phyloP scores from a whole-genome alignment of 2,888 invertebrate genomes.

The Tachina lurida region DNA sequence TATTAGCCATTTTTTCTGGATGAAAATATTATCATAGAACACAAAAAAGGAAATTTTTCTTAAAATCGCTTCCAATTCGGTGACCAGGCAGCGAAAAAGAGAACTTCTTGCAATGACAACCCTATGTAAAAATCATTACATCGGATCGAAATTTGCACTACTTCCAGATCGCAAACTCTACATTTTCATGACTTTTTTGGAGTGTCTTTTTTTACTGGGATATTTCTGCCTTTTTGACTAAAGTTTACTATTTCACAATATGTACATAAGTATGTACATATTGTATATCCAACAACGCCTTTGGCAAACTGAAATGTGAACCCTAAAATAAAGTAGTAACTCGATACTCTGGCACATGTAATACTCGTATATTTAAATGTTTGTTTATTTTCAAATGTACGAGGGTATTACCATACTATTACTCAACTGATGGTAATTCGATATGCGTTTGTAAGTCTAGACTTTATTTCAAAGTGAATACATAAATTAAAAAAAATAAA shows the following conservation, averaged over 20 bases:
- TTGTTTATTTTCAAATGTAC: slow-evolving; percentile 37
- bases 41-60: too few species aligned
- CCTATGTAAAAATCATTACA: too few species aligned
- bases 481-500: slow-evolving; percentile 41
- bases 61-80: too few species aligned
- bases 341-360: slow-evolving; percentile 38
- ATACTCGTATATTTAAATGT: not conserved
- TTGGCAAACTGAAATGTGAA: slow-evolving; percentile 62
- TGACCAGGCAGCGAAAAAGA: too few species aligned
- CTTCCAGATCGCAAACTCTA: too few species aligned
- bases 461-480: slow-evolving; percentile 76
- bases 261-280: too few species aligned
- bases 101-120: too few species aligned
- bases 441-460: slow-evolving; percentile 78
- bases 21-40: too few species aligned
- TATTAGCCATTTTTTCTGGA: too few species aligned
- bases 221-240: slow-evolving; percentile 16
- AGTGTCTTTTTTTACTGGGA: too few species aligned
- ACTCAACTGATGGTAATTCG: slow-evolving; percentile 73
- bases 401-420: slow-evolving; percentile 53
- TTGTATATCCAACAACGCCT: slow-evolving; percentile 61
- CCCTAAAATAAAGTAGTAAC: slow-evolving; percentile 44
- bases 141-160: too few species aligned
- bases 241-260: slow-evolving; percentile 59
- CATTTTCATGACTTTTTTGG: too few species aligned